A percentile compares a stretch with the other conserved stretches of the same genome.
phyloP scores from a whole-genome alignment of 2,113 vertebrate species.

The Microcebus tavaratra region DNA sequence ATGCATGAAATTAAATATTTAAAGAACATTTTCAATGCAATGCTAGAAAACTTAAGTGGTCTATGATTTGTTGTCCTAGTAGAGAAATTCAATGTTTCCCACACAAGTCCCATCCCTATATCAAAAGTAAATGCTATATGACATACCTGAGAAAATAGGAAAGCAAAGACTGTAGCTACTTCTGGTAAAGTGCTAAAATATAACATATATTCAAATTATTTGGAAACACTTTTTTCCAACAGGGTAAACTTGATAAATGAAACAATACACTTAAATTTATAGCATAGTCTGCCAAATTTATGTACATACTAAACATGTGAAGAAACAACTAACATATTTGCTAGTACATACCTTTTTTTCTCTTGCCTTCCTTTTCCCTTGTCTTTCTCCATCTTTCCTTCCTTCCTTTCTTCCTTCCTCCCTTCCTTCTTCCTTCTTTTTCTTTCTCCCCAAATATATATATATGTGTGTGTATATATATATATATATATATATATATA shows the following conservation, averaged over 20 bases:
- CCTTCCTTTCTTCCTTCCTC: too few species aligned
- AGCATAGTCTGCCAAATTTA: background rate
- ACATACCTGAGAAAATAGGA: background rate
- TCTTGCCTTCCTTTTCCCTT: too few species aligned
- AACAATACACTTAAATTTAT: background rate
- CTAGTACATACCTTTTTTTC: background rate
- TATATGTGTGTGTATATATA: background rate
- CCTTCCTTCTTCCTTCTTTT: too few species aligned
- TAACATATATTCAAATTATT: background rate
- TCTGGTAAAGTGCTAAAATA: background rate
- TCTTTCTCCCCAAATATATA: too few species aligned
- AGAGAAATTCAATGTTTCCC: background rate
- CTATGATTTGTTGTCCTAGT: background rate
- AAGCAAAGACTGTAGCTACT: background rate
- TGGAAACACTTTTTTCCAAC: background rate
- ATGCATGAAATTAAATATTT: background rate
- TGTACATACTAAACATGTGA: background rate
- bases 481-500: too few species aligned
- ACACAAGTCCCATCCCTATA: background rate
- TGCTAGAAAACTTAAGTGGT: background rate
- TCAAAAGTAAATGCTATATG: background rate
- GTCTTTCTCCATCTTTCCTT: too few species aligned
- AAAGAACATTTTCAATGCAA: background rate
- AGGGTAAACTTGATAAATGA: background rate
- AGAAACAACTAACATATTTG: background rate